Conservation (phyloP, 1,140 invertebrate genomes). For the Leptestheria dahalacensis region DNA sequence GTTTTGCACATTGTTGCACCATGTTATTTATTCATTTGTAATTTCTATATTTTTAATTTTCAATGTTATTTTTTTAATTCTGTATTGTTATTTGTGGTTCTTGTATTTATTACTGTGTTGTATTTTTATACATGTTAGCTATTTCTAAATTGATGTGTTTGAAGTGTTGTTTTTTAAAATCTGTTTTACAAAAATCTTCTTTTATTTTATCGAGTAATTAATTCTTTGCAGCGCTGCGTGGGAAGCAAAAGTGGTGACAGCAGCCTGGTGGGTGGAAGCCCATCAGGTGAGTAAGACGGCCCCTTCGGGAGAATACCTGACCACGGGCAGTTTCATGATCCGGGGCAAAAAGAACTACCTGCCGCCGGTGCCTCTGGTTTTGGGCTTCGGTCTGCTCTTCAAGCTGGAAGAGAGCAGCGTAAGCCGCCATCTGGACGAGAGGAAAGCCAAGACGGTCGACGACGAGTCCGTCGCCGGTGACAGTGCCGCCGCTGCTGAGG, state of each 20-base stretch:
- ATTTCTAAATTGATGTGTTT: too few species aligned
- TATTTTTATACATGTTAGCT: too few species aligned
- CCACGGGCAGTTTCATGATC: slow-evolving; percentile 94
- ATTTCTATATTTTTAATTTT: too few species aligned
- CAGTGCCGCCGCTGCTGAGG: neutral
- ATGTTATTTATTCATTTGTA: too few species aligned
- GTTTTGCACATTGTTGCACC: too few species aligned
- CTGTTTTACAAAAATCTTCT: too few species aligned
- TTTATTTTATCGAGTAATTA: slow-evolving; percentile 14
- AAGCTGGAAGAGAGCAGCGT: slow-evolving; percentile 45
- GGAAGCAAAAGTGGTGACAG: slow-evolving; percentile 89
- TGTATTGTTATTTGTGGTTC: neutral
- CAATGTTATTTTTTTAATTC: neutral
- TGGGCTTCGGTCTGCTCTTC: slow-evolving; percentile 90
- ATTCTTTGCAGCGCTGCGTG: slow-evolving; percentile 76
- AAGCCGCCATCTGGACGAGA: slow-evolving; percentile 28
- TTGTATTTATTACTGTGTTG: too few species aligned
- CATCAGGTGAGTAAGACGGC: slow-evolving; percentile 97
- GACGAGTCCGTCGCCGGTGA: slow-evolving; percentile 21
- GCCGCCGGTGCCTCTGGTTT: slow-evolving; percentile 72
- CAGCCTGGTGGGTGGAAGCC: slow-evolving; percentile 91
- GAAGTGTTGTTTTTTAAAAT: too few species aligned
- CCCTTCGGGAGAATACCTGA: slow-evolving; percentile 43
- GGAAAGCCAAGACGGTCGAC: slow-evolving; percentile 26
- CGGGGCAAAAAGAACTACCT: slow-evolving; percentile 95